Base-by-base conservation (phyloP, 2,113 vertebrate species). In the Salvelinus alpinus region DNA sequence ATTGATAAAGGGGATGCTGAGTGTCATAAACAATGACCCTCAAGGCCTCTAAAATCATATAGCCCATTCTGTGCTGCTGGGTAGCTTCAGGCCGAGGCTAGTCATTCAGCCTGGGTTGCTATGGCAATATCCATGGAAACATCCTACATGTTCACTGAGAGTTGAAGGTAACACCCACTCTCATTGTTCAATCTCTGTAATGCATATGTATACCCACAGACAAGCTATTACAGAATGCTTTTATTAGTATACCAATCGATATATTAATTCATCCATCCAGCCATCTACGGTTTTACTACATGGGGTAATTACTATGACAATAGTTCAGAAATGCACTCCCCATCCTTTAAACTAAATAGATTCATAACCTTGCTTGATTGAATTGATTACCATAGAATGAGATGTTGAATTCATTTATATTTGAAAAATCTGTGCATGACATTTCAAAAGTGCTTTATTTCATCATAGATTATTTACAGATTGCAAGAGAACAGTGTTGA, bases 81-180 rank as follows among this genome's bases (percentile, higher is more conserved):
- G 48, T 67, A 59, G 74, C 73, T 31, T 75, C 60, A 71, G 75
- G 71, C 75, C 34, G 51, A 34, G 16, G 71, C 25, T 70, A 31
- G 60, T 64, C 34, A 78, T 82, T 74, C 75, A 78, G 76, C 25
- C n/a, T 62, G 54, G 71, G 80, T 82, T 82, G 80, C 76, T 59
- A 82, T 78, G 80, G 76, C 54, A 62, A 69, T 82, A 70, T 78
- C 76, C 80, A 82, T 82, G 76, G 80, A 74, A 78, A 82, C 80
- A 74, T 78, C 75, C 72, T 71, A 78, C 76, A 82, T 29, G 38
- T 72, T 78, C 76, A 51, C 54, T 47, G 67, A 38, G 72, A 78
- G 80, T 71, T 65, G 66, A 71, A 74, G 75, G 71, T 78, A 82
- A 82, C 80, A 74, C 75, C 80, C 76, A 74, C 80, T 78, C 80